These are phyloP conservation scores for Oreochromis grahami DNA, from an alignment of 2,797 vertebrate species.

Conservation along the genomic window DNA sequence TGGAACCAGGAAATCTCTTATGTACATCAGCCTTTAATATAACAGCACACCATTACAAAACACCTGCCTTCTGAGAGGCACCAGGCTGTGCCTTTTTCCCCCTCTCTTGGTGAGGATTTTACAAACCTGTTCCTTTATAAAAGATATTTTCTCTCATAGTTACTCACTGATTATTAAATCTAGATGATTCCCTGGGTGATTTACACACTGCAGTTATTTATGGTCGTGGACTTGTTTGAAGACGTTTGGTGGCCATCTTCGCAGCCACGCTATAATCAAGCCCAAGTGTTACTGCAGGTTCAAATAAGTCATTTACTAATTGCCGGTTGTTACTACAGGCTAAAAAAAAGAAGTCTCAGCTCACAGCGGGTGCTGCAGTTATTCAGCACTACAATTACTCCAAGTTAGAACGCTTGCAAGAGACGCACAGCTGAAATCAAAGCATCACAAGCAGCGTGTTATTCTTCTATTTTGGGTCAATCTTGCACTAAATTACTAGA, in stretches of 20 bases:
- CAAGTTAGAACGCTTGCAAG: neutral
- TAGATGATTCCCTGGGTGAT: slow-evolving; percentile 17
- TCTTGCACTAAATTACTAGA: neutral
- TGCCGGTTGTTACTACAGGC: neutral
- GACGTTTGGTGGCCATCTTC: neutral
- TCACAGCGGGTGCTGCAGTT: neutral
- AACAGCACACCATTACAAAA: neutral
- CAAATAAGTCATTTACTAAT: neutral
- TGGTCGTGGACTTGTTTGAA: neutral
- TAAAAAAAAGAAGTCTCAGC: neutral
- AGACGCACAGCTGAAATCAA: neutral
- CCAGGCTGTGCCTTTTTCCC: neutral
- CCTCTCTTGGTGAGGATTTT: neutral
- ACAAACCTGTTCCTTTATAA: slow-evolving; percentile 12
- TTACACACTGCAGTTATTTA: slow-evolving; percentile 29
- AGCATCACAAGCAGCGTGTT: neutral
- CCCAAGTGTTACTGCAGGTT: neutral
- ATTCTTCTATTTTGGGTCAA: neutral
- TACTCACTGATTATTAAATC: slow-evolving; percentile 17
- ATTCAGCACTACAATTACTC: neutral
- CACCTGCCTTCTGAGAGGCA: neutral
- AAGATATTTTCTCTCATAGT: neutral
- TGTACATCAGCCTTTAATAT: neutral
- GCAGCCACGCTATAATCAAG: neutral
- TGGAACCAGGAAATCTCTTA: slow-evolving; percentile 32